A percentile compares a stretch with the other conserved stretches of the same genome.
Evolutionary conservation across 1,140 invertebrate species (phyloP).

Genomic region (Atta cephalotes): DNA sequence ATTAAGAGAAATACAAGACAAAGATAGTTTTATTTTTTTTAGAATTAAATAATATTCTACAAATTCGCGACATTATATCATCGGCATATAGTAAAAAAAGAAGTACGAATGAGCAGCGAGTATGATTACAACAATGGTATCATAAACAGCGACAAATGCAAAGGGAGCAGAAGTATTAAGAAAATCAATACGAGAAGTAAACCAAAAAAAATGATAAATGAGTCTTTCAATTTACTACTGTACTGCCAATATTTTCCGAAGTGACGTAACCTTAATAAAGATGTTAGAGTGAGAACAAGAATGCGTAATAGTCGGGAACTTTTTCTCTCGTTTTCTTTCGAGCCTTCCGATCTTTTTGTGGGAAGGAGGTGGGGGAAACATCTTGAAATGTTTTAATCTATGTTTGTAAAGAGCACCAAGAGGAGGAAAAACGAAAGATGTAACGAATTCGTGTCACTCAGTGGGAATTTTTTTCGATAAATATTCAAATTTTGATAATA

Average conservation of each 20-base stretch:
- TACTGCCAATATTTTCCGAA: conserved; percentile 82
- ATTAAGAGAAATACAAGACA: not conserved
- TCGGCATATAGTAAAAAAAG: not conserved
- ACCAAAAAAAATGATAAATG: conserved; percentile 58
- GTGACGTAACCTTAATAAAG: conserved; percentile 72
- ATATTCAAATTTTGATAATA: conserved; percentile 28
- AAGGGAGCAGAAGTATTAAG: conserved; percentile 4
- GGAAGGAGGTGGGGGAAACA: not conserved
- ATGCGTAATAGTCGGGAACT: conserved; percentile 7
- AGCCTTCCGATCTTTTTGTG: not conserved
- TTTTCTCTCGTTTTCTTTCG: conserved; percentile 42
- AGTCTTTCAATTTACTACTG: conserved; percentile 82
- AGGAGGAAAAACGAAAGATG: not conserved
- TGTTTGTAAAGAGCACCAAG: not conserved
- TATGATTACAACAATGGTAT: not conserved
- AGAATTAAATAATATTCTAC: not conserved
- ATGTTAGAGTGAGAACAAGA: conserved; percentile 38
- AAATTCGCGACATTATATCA: conserved; percentile 41
- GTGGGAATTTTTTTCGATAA: conserved; percentile 9
- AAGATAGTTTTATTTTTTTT: not conserved
- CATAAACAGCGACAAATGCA: conserved; percentile 3
- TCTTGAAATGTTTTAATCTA: not conserved
- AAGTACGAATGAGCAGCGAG: conserved; percentile 17
- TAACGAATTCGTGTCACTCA: conserved; percentile 22
- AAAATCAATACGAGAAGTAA: conserved; percentile 15